A percentile compares a stretch with the other conserved stretches of the same genome.
These are phyloP conservation scores for Paracentrotus lividus DNA, from an alignment of 53 echinoderm and acorn worm species.

Conservation along the genomic window DNA sequence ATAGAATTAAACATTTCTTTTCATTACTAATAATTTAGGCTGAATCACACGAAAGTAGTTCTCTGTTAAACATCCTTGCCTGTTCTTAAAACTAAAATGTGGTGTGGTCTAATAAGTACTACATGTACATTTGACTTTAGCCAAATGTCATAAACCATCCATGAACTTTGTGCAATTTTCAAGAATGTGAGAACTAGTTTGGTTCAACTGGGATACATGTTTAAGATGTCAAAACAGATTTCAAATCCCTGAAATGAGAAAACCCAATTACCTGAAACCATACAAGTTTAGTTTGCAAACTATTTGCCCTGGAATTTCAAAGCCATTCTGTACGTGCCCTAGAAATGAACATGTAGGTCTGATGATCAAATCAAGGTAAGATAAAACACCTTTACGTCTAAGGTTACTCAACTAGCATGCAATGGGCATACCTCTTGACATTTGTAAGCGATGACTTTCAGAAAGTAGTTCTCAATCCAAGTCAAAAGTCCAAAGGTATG, in stretches of 20 bases:
- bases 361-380: constrained; percentile 41
- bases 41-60: too few species aligned
- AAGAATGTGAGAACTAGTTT: too few species aligned
- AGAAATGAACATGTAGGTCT: not conserved
- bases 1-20: too few species aligned
- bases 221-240: not conserved
- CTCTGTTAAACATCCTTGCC: too few species aligned
- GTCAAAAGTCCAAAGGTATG: constrained; percentile 50
- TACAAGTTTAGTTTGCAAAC: constrained; percentile 1
- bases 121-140: too few species aligned
- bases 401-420: constrained; percentile 3
- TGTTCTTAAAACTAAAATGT: too few species aligned
- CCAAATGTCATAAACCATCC: too few species aligned
- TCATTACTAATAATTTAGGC: too few species aligned
- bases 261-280: not conserved
- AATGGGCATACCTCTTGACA: constrained; percentile 4
- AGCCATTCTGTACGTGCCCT: not conserved
- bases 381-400: not conserved
- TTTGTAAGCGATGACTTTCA: constrained; percentile 52
- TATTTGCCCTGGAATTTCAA: not conserved
- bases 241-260: not conserved
- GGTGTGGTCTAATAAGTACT: too few species aligned
- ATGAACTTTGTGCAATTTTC: too few species aligned
- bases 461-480: not conserved
- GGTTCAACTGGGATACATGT: not conserved